Percentiles rank a stretch among this genome's conserved stretches.
phyloP scores from a whole-genome alignment of 2,113 vertebrate genomes.

The Rutilus rutilus region DNA sequence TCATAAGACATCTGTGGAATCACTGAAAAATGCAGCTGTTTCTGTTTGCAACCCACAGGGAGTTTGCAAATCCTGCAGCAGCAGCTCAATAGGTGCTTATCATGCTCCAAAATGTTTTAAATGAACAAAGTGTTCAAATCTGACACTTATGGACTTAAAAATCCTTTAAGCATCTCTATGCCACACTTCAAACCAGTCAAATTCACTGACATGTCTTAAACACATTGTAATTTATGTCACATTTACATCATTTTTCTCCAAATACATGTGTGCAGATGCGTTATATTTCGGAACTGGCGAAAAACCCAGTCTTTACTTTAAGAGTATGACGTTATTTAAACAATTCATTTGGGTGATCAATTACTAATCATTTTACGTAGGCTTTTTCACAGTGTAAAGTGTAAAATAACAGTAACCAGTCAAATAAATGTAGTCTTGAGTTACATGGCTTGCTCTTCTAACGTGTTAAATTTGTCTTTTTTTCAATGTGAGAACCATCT shows the following conservation, averaged over 20 bases:
- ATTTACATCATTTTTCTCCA: neutral
- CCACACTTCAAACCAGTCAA: neutral
- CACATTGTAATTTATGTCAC: neutral
- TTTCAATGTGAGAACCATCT: constrained; percentile 25
- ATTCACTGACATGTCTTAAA: neutral
- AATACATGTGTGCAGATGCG: neutral
- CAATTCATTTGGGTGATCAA: neutral
- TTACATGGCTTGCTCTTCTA: constrained; percentile 30
- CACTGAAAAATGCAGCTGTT: neutral
- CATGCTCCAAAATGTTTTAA: neutral
- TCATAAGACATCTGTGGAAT: neutral
- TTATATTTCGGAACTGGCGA: neutral
- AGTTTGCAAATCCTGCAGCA: neutral
- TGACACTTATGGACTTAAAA: neutral
- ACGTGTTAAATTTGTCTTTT: constrained; percentile 33
- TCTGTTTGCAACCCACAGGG: neutral
- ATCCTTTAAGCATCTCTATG: neutral
- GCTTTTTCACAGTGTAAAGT: constrained; percentile 4
- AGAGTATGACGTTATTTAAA: constrained; percentile 2
- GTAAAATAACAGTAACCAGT: neutral
- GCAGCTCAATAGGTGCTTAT: neutral
- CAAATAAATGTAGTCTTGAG: constrained; percentile 28
- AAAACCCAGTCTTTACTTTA: neutral
- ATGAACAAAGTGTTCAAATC: neutral
- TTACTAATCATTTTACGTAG: neutral